These are phyloP conservation scores for Sialia sialis DNA, from an alignment of 2,113 vertebrate species.

Conservation along the genomic window DNA sequence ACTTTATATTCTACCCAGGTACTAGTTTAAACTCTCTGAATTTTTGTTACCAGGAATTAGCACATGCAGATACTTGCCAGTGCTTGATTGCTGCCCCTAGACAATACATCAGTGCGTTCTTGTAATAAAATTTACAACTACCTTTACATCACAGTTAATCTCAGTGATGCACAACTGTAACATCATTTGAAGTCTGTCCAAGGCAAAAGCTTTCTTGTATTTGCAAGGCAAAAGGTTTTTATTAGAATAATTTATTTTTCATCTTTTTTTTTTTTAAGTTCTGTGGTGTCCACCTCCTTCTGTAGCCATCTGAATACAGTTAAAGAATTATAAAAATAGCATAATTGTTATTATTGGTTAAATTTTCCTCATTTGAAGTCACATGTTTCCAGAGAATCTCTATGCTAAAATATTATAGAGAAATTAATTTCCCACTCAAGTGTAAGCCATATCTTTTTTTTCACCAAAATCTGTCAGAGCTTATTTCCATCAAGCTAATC, in stretches of 20 bases:
- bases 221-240: neutral
- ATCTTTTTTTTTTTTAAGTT: neutral
- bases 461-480: neutral
- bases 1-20: neutral
- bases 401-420: neutral
- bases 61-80: conserved; percentile 10
- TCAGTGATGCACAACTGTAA: conserved; percentile 40
- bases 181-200: conserved; percentile 39
- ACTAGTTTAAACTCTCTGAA: neutral
- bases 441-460: neutral
- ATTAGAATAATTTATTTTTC: neutral
- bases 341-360: neutral
- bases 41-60: conserved; percentile 26
- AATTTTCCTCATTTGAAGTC: neutral
- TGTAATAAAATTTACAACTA: conserved; percentile 15
- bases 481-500: neutral
- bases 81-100: neutral
- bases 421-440: neutral
- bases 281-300: neutral
- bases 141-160: neutral
- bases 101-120: neutral
- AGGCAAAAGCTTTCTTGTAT: neutral
- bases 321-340: neutral
- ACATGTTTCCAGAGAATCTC: neutral
- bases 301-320: neutral